phyloP scores from a whole-genome alignment of 2,888 invertebrate species.

The Lampropteryx suffumata region DNA sequence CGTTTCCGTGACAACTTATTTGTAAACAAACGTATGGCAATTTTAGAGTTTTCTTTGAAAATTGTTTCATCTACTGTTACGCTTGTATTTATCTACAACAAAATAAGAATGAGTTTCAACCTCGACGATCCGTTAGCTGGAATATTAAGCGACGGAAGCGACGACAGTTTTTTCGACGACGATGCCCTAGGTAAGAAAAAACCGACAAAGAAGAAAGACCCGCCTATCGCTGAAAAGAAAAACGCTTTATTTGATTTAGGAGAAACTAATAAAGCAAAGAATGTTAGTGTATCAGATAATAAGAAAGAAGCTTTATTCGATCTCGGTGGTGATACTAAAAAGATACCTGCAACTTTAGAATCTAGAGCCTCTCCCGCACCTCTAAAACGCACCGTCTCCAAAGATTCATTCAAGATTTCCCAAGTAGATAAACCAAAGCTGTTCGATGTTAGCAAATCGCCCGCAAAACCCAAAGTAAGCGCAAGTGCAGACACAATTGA shows the following conservation, averaged over 20 bases:
- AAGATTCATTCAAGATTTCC: constrained; percentile 55
- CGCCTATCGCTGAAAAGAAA: constrained; percentile 60
- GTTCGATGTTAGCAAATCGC: constrained; percentile 50
- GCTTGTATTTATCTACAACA: too few species aligned
- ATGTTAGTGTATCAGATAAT: constrained; percentile 36
- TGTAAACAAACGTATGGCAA: too few species aligned
- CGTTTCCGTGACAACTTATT: constrained; percentile 60
- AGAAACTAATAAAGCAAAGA: constrained; percentile 44
- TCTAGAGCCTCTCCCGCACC: constrained; percentile 51
- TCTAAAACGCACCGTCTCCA: constrained; percentile 52
- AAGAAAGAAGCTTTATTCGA: constrained; percentile 51
- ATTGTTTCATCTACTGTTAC: too few species aligned
- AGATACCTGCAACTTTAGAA: constrained; percentile 37
- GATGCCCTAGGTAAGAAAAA: constrained; percentile 78
- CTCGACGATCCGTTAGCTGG: constrained; percentile 86
- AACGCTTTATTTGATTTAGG: constrained; percentile 67
- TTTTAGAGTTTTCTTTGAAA: too few species aligned
- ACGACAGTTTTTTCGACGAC: constrained; percentile 88
- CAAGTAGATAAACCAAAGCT: constrained; percentile 45
- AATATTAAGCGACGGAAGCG: constrained; percentile 86
- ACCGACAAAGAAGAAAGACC: constrained; percentile 56
- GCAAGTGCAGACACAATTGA: constrained; percentile 58
- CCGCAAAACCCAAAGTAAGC: constrained; percentile 54
- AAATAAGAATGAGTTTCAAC: constrained; percentile 76
- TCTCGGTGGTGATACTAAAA: constrained; percentile 45